Conservation (phyloP, 1,140 invertebrate species). For the Aphelinus atriplicis region DNA sequence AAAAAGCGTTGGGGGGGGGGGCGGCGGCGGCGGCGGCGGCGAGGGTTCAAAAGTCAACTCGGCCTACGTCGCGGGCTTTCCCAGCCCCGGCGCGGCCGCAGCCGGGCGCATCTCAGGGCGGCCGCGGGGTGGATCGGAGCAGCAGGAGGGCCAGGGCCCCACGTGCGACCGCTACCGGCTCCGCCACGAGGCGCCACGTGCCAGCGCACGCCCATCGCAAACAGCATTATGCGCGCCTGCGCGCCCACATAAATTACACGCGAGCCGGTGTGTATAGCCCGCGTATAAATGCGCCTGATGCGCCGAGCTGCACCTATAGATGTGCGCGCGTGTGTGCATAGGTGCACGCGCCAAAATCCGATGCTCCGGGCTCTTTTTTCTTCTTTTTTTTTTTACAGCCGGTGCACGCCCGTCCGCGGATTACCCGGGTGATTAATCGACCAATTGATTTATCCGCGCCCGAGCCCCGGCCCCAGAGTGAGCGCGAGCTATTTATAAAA, state of each 20-base stretch:
- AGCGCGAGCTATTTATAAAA: neutral
- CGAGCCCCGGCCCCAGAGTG: neutral
- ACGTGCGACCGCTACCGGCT: neutral
- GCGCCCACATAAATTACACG: constrained; percentile 52
- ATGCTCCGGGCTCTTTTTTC: neutral
- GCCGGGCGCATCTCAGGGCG: too few relatives aligned
- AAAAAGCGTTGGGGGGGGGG: too few relatives aligned
- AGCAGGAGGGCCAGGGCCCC: neutral
- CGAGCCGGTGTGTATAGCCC: neutral
- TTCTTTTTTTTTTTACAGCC: neutral
- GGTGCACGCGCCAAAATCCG: constrained; percentile 18
- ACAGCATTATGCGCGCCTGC: constrained; percentile 53
- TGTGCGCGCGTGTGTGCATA: neutral
- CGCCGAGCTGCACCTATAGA: neutral
- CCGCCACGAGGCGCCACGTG: constrained; percentile 51
- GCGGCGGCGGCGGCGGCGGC: too few relatives aligned
- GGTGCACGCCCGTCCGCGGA: neutral
- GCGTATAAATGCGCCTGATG: neutral
- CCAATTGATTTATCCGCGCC: constrained; percentile 27
- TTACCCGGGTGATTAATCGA: constrained; percentile 34
- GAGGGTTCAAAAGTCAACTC: constrained; percentile 22
- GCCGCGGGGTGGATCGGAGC: neutral
- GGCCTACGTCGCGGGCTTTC: neutral
- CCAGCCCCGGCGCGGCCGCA: neutral
- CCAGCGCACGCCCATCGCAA: constrained; percentile 39